phyloP scores from a whole-genome alignment of 2,797 vertebrate species.

The Apogon talboti region DNA sequence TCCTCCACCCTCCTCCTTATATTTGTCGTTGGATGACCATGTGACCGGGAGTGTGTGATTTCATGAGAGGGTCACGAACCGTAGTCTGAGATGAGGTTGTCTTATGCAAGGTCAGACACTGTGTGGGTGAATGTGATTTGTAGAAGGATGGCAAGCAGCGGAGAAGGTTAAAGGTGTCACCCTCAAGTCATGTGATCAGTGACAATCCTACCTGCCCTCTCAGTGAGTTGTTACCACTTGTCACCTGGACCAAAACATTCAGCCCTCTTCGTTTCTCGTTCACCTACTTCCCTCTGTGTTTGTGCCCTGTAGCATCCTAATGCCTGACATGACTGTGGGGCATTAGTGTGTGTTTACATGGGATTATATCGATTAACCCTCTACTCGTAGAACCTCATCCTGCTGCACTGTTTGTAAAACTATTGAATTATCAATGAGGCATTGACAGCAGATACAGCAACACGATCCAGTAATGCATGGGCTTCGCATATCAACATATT shows the following conservation, averaged over 20 bases:
- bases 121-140: constrained; percentile 2
- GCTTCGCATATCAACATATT: constrained; percentile 4
- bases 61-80: constrained; percentile 46
- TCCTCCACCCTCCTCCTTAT: constrained; percentile 35
- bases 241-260: background rate
- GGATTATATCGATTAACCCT: background rate
- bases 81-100: constrained; percentile 2
- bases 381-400: background rate
- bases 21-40: constrained; percentile 42
- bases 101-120: constrained; percentile 54
- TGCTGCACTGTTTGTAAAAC: constrained; percentile 19
- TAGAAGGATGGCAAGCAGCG: too few species aligned
- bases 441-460: constrained; percentile 2
- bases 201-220: background rate
- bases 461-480: constrained; percentile 4
- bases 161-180: constrained; percentile 7
- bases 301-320: background rate
- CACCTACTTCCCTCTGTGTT: background rate
- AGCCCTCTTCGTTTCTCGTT: constrained; percentile 5
- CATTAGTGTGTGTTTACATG: background rate
- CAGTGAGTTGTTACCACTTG: constrained; percentile 4
- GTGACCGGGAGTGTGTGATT: constrained; percentile 62
- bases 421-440: constrained; percentile 40
- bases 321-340: too few species aligned
- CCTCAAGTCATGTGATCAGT: constrained; percentile 4